Conservation (phyloP, 2,797 vertebrate genomes). For the Falco biarmicus region DNA sequence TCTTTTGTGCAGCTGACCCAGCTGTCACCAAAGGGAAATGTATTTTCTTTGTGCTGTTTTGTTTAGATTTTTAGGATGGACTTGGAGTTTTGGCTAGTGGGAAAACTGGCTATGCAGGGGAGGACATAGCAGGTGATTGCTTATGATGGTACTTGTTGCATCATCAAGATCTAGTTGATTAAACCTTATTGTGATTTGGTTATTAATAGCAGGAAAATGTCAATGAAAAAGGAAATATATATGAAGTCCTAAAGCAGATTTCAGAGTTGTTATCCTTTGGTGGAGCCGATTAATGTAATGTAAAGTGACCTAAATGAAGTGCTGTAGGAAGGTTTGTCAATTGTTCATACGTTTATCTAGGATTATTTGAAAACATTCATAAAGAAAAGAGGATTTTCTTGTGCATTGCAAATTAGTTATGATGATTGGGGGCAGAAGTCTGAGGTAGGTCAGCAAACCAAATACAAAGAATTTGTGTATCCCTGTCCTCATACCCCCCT, state of each 20-base stretch:
- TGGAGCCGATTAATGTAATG: background rate
- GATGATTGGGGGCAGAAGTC: background rate
- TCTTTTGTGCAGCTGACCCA: background rate
- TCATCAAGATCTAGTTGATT: background rate
- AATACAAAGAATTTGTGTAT: background rate
- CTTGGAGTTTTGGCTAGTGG: background rate
- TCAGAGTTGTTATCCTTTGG: background rate
- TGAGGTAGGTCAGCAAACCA: background rate
- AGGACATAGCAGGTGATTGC: background rate
- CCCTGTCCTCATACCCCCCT: background rate
- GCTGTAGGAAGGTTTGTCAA: background rate
- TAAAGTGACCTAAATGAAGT: constrained; percentile 7
- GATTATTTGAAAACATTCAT: constrained; percentile 7
- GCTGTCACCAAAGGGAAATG: background rate
- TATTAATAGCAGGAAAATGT: background rate
- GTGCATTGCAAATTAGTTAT: background rate
- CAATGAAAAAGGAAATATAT: background rate
- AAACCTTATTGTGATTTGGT: background rate
- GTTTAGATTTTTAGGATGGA: background rate
- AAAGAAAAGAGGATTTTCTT: constrained; percentile 28
- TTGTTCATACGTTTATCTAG: background rate
- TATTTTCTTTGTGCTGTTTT: background rate
- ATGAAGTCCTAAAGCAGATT: background rate
- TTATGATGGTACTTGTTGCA: background rate
- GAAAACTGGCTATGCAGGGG: background rate